Evolutionary conservation across 1,140 invertebrate genomes (phyloP).

Genomic region (Pseudomyrmex concolor): DNA sequence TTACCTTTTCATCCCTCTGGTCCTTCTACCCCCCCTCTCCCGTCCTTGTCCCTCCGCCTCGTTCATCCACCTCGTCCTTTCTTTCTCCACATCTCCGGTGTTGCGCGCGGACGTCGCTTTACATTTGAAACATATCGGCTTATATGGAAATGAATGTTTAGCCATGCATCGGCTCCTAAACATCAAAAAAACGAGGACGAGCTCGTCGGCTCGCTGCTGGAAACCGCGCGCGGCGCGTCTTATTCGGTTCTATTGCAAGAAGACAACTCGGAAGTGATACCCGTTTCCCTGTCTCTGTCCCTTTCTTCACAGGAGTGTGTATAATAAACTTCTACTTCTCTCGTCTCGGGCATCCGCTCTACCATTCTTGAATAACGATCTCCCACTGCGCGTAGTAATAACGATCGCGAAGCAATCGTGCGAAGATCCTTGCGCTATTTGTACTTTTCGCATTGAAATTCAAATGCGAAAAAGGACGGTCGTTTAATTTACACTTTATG

Average conservation of each 20-base stretch:
- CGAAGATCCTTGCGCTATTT: constrained; percentile 54
- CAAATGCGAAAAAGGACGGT: neutral
- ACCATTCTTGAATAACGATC: constrained; percentile 61
- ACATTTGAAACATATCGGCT: constrained; percentile 82
- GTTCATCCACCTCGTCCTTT: constrained; percentile 63
- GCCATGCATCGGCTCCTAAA: constrained; percentile 74
- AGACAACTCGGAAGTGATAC: constrained; percentile 69
- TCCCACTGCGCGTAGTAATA: constrained; percentile 54
- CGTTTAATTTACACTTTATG: constrained; percentile 36
- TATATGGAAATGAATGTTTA: constrained; percentile 82
- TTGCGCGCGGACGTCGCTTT: constrained; percentile 66
- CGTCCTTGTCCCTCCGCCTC: constrained; percentile 20
- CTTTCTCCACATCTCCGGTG: constrained; percentile 63
- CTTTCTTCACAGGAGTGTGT: constrained; percentile 43
- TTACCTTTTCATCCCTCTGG: neutral
- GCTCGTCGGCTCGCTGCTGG: constrained; percentile 50
- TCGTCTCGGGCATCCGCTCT: constrained; percentile 24
- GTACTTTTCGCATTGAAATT: constrained; percentile 46
- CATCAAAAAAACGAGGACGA: constrained; percentile 58
- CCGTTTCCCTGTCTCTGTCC: constrained; percentile 56
- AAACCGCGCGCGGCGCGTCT: constrained; percentile 29
- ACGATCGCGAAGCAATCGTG: constrained; percentile 47
- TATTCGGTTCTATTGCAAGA: constrained; percentile 32
- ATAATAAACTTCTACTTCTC: constrained; percentile 50
- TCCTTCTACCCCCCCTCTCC: constrained; percentile 49